Conservation (phyloP, 2,113 vertebrate species). For the Heteronetta atricapilla region DNA sequence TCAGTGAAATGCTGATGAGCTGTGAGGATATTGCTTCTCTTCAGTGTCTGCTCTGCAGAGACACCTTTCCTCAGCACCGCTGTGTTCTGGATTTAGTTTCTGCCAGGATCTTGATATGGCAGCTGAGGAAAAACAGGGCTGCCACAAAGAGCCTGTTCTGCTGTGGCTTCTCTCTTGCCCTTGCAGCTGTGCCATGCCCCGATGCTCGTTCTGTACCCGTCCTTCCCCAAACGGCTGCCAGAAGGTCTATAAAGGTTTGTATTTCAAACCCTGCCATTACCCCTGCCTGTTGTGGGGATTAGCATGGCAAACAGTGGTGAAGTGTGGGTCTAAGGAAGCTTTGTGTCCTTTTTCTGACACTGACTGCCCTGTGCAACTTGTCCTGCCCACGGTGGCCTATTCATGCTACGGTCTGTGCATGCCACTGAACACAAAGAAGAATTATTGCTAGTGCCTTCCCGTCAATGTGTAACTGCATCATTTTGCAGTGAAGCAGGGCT, state of each 20-base stretch:
- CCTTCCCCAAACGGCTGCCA: not conserved
- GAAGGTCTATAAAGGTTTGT: not conserved
- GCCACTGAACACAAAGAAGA: not conserved
- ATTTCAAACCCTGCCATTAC: not conserved
- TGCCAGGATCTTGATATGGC: not conserved
- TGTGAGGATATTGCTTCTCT: not conserved
- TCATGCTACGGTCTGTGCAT: not conserved
- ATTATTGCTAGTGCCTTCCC: not conserved
- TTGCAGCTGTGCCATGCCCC: accelerated
- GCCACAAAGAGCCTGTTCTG: not conserved
- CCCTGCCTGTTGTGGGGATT: accelerated
- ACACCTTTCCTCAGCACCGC: not conserved
- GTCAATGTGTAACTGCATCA: not conserved
- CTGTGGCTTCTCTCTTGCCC: not conserved
- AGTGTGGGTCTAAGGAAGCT: not conserved
- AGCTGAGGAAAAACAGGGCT: not conserved
- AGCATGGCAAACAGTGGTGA: not conserved
- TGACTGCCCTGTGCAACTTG: not conserved
- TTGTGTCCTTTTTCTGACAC: not conserved
- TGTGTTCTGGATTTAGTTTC: not conserved
- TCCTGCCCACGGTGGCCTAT: not conserved
- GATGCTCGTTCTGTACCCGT: not conserved
- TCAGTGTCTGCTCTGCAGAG: not conserved
- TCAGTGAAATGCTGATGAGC: not conserved
- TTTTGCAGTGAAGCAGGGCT: not conserved